Percentiles rank a stretch among this genome's conserved stretches.
These are phyloP conservation scores for Toxostoma redivivum DNA, from an alignment of 2,113 vertebrate genomes.

Conservation along the genomic window DNA sequence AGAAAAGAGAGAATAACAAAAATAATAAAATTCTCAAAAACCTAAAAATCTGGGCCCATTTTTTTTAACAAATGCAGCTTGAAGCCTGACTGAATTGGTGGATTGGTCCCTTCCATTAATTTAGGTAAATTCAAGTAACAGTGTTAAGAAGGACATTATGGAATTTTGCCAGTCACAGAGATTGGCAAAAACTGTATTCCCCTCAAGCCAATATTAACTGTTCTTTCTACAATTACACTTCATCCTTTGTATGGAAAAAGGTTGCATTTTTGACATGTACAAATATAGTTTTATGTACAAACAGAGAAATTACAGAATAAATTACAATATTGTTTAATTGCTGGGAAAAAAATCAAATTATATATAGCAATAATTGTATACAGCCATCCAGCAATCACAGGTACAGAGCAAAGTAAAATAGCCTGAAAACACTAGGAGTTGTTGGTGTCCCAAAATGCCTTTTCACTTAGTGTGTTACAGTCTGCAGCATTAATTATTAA, in stretches of 20 bases:
- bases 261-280: not conserved
- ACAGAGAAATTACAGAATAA: not conserved
- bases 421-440: not conserved
- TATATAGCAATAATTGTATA: not conserved
- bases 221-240: not conserved
- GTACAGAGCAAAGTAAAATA: not conserved
- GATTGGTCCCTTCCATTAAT: not conserved
- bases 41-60: not conserved
- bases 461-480: not conserved
- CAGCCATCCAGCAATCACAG: not conserved
- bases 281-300: not conserved
- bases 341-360: not conserved
- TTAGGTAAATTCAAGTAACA: not conserved
- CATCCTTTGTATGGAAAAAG: not conserved
- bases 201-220: not conserved
- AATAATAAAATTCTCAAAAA: not conserved
- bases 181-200: not conserved
- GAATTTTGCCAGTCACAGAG: not conserved
- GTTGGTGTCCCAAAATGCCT: not conserved
- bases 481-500: not conserved
- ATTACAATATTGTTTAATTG: not conserved
- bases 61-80: not conserved
- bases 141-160: not conserved
- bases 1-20: not conserved
- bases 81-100: not conserved